Evolutionary conservation across 2,113 vertebrate genomes (phyloP).

Genomic region (Oncorhynchus masou): DNA sequence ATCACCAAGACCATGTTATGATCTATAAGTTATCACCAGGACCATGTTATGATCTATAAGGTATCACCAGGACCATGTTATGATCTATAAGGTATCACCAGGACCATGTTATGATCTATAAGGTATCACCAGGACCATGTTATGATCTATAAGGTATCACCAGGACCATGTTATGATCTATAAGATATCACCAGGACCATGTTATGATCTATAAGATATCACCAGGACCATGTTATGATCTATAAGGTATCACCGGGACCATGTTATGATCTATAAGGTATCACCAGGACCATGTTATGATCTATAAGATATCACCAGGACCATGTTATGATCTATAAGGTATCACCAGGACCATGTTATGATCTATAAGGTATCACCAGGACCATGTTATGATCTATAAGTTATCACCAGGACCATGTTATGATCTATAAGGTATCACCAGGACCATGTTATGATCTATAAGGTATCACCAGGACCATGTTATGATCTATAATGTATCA

Average conservation of each 20-base stretch:
- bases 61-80: slow-evolving; percentile 59
- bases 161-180: slow-evolving; percentile 12
- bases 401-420: no score
- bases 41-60: slow-evolving; percentile 69
- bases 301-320: slow-evolving; percentile 60
- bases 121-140: slow-evolving; percentile 59
- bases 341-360: slow-evolving; percentile 19
- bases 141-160: slow-evolving; percentile 65
- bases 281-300: slow-evolving; percentile 56
- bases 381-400: no score
- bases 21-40: slow-evolving; percentile 51
- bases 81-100: no score
- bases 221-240: slow-evolving; percentile 49
- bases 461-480: slow-evolving; percentile 26
- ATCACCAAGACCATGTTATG: slow-evolving; percentile 58
- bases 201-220: slow-evolving; percentile 66
- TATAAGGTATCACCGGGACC: slow-evolving; percentile 53
- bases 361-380: no score
- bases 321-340: slow-evolving; percentile 59
- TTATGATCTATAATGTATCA: no score
- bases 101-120: slow-evolving; percentile 69
- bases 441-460: background rate
- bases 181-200: slow-evolving; percentile 34
- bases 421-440: no score
- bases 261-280: no score